phyloP scores from a whole-genome alignment of 2,113 vertebrate genomes.

The Garra rufa region DNA sequence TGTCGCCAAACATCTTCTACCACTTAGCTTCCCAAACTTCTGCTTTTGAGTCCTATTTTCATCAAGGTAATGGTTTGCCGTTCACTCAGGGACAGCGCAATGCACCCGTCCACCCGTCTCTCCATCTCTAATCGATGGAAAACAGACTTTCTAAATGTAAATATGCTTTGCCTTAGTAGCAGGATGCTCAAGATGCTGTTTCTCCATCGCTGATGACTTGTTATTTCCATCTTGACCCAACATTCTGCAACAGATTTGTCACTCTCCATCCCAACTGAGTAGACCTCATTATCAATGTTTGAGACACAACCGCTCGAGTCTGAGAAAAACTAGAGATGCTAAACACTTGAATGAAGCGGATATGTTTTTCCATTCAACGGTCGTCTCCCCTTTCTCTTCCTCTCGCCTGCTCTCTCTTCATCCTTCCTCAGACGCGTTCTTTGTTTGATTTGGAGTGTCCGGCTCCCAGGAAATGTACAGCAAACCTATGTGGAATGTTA shows the following conservation, averaged over 20 bases:
- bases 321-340: slow-evolving; percentile 58
- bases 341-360: slow-evolving; percentile 62
- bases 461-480: slow-evolving; percentile 79
- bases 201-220: slow-evolving; percentile 23
- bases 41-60: slow-evolving; percentile 31
- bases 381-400: slow-evolving; percentile 44
- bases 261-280: slow-evolving; percentile 27
- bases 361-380: slow-evolving; percentile 69
- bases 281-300: not conserved
- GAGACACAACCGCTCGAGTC: not conserved
- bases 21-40: slow-evolving; percentile 23
- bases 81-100: slow-evolving; percentile 6
- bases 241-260: slow-evolving; percentile 7
- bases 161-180: slow-evolving; percentile 11
- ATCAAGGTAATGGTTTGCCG: slow-evolving; percentile 42
- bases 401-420: slow-evolving; percentile 58
- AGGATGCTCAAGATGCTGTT: not conserved
- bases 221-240: slow-evolving; percentile 11
- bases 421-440: slow-evolving; percentile 67
- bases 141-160: slow-evolving; percentile 35
- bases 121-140: slow-evolving; percentile 29
- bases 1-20: slow-evolving; percentile 28
- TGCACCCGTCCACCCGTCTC: slow-evolving; percentile 23
- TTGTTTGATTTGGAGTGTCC: slow-evolving; percentile 69
- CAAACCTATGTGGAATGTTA: slow-evolving; percentile 76